These are phyloP conservation scores for Indicator indicator DNA, from an alignment of 2,113 vertebrate genomes.

Conservation along the genomic window DNA sequence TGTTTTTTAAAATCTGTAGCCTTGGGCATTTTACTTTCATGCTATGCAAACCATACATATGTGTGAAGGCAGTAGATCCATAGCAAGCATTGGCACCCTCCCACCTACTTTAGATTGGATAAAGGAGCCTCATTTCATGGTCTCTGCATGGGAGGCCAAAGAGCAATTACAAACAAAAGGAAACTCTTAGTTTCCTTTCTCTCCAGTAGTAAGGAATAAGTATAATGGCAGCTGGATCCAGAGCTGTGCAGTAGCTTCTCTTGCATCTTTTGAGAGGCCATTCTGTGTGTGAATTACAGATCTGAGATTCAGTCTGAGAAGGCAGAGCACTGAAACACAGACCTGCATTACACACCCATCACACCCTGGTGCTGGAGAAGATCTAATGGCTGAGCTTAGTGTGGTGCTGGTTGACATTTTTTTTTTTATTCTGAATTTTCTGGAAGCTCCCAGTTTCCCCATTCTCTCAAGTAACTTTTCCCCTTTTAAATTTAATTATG, in stretches of 20 bases:
- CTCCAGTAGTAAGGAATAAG: fast-evolving
- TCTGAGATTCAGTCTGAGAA: neutral
- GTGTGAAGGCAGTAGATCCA: neutral
- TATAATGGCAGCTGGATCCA: fast-evolving
- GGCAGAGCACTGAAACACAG: neutral
- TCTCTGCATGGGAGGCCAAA: neutral
- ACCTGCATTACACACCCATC: fast-evolving
- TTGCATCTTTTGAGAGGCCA: neutral
- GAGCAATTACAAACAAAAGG: neutral
- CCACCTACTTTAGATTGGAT: fast-evolving
- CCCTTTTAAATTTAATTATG: neutral
- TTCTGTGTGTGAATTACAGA: neutral
- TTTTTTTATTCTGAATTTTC: neutral
- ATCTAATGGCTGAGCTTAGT: neutral
- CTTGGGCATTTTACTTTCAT: neutral
- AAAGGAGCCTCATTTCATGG: neutral
- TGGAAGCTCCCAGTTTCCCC: neutral
- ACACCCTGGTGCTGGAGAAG: neutral
- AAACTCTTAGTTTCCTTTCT: neutral
- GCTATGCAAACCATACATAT: neutral
- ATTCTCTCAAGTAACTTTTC: neutral
- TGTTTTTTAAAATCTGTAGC: neutral
- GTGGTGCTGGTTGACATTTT: fast-evolving
- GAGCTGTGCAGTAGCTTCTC: neutral
- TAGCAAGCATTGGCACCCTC: neutral